Base-by-base conservation (phyloP, 2,888 invertebrate species). In the Rotaria socialis region DNA sequence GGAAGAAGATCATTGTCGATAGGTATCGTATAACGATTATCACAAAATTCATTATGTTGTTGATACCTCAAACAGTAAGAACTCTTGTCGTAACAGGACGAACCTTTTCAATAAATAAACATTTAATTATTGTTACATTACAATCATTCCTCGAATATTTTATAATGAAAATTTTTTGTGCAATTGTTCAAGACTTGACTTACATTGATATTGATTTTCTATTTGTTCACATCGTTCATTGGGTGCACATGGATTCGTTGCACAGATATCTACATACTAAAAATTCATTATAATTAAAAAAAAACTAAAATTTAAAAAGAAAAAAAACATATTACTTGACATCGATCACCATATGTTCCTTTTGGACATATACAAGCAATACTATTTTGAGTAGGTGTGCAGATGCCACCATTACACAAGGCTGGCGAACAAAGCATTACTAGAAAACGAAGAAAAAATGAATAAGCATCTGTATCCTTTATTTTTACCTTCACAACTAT, bases 191-290 rank as follows among this genome's bases (percentile, higher is more conserved):
- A 35, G 35, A 35, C 35, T 35, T n/a, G 5, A 35, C 67, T 67
- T 80, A 80, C 80, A 80, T 80, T 80, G 80, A 47, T 80, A 80
- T 80, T 80, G 80, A 80, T 35, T 80, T 80, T 47, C 80, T 1
- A 47, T 80, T 80, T 80, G 80, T 80, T 80, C 47, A 80, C 80
- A 80, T 43, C 43, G 43, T 80, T 80, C 80, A n/a, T 22, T 80
- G 3, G 43, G 10, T 80, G n/a, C 11, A 80, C 80, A 80, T 80
- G 80, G 80, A 80, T 80, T 43, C 5, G 24, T 47, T n/a, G 80
- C 43, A 47, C 80, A 80, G 24, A 19, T 35, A n/a, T 80, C 47
- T 47, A 14, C 80, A 47, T 80, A 80, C 80, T 80, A 80, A 80
- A 80, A 80, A 80, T 47, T 47, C 8, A 47, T 80, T n/a, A 7